phyloP scores from a whole-genome alignment of 2,888 invertebrate genomes.

The Caenorhabditis plicata region DNA sequence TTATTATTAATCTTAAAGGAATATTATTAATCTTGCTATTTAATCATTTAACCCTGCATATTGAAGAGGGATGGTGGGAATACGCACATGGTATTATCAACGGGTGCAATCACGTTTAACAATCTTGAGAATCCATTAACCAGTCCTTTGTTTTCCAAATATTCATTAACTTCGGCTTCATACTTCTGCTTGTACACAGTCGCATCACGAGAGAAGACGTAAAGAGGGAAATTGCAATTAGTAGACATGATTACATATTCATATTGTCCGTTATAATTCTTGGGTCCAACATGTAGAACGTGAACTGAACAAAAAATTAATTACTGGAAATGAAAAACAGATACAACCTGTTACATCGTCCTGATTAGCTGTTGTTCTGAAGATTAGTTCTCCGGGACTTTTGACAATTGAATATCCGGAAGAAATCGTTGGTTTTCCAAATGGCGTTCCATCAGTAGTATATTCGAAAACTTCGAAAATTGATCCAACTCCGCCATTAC shows the following conservation, averaged over 20 bases:
- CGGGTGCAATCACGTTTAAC: conserved; percentile 63
- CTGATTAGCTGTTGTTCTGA: conserved; percentile 63
- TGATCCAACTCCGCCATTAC: conserved; percentile 54
- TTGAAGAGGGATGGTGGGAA: conserved; percentile 66
- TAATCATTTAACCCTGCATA: conserved; percentile 48
- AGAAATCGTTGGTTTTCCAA: conserved; percentile 63
- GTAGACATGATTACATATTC: conserved; percentile 65
- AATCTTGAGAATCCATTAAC: conserved; percentile 64
- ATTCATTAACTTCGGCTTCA: conserved; percentile 54
- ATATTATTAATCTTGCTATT: background rate
- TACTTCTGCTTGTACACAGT: conserved; percentile 63
- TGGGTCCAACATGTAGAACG: conserved; percentile 62
- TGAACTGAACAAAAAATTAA: no score
- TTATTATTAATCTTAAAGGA: no score
- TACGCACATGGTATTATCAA: conserved; percentile 64
- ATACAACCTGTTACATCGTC: conserved; percentile 65
- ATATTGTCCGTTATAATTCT: conserved; percentile 58
- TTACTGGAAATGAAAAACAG: no score
- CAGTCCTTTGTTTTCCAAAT: conserved; percentile 61
- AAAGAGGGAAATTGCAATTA: conserved; percentile 66
- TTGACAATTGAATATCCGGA: conserved; percentile 65
- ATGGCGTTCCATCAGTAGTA: conserved; percentile 66
- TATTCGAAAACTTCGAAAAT: conserved; percentile 66
- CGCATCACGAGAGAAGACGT: conserved; percentile 65
- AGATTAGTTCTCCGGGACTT: conserved; percentile 64